Conservation (phyloP, 2,113 vertebrate species). For the Dicentrarchus labrax region DNA sequence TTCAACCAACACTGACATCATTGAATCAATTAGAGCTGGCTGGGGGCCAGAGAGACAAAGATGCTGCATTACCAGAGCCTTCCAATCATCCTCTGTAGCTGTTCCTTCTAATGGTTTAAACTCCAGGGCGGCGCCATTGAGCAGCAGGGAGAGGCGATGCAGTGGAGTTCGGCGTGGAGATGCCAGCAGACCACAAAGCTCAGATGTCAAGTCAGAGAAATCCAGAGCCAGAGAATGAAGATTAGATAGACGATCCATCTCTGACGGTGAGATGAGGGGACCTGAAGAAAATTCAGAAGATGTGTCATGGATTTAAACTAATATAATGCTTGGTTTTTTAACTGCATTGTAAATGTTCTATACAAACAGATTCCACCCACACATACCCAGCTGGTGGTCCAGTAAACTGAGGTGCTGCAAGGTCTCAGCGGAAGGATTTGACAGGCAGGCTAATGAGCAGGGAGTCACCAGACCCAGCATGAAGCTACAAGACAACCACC, state of each 20-base stretch:
- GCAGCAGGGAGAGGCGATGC: constrained; percentile 95
- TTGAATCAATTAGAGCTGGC: neutral
- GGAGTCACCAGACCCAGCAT: constrained; percentile 97
- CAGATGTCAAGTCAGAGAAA: constrained; percentile 96
- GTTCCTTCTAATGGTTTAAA: constrained; percentile 93
- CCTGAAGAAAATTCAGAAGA: constrained; percentile 57
- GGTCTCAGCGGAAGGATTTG: constrained; percentile 92
- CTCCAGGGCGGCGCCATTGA: constrained; percentile 92
- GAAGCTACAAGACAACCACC: constrained; percentile 96
- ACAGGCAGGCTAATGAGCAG: constrained; percentile 92
- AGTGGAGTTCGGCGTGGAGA: constrained; percentile 92
- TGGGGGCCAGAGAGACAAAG: neutral
- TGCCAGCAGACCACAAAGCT: constrained; percentile 93
- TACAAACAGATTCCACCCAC: neutral
- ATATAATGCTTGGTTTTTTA: neutral
- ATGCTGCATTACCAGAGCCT: constrained; percentile 85
- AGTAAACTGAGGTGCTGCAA: constrained; percentile 96
- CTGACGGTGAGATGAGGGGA: constrained; percentile 90
- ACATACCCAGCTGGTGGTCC: constrained; percentile 90
- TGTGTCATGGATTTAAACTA: neutral
- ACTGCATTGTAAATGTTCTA: neutral
- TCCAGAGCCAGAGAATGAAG: constrained; percentile 95
- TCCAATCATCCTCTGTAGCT: constrained; percentile 95
- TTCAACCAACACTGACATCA: neutral
- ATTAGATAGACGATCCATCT: constrained; percentile 92